phyloP scores from a whole-genome alignment of 2,113 vertebrate species.

The Campylomormyrus numenius region DNA sequence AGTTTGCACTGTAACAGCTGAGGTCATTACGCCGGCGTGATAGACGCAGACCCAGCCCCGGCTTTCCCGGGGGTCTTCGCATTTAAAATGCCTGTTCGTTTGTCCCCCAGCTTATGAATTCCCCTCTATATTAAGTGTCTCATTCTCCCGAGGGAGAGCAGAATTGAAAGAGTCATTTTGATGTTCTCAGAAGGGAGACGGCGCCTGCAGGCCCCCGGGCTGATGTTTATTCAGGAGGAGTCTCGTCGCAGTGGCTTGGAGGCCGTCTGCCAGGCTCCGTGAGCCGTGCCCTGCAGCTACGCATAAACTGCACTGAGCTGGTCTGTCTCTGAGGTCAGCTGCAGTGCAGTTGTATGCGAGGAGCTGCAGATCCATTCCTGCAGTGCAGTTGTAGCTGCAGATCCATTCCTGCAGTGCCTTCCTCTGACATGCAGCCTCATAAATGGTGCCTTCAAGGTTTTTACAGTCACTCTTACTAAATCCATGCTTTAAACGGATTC shows the following conservation, averaged over 20 bases:
- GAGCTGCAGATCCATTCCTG: background rate
- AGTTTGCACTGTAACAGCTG: background rate
- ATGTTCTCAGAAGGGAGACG: background rate
- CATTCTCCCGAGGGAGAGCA: background rate
- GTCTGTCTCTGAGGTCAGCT: background rate
- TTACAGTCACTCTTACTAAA: background rate
- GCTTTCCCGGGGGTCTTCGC: background rate
- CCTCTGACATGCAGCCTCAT: background rate
- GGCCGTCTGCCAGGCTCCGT: background rate
- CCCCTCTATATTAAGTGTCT: slow-evolving; percentile 1
- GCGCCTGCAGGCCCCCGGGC: background rate
- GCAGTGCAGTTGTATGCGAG: background rate
- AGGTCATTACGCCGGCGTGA: background rate
- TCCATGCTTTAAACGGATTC: background rate
- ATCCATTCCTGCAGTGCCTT: background rate
- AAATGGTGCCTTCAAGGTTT: background rate
- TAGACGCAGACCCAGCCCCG: background rate
- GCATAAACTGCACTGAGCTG: background rate
- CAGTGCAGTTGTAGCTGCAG: background rate
- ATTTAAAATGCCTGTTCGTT: slow-evolving; percentile 2
- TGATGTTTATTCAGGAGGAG: slow-evolving; percentile 25
- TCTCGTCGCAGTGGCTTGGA: slow-evolving; percentile 15
- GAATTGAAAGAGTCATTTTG: background rate
- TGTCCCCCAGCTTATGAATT: background rate
- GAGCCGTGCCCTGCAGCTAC: background rate